Percentiles rank a stretch among this genome's conserved stretches.
phyloP scores from a whole-genome alignment of 2,888 invertebrate species.

The Eristalis arbustorum region DNA sequence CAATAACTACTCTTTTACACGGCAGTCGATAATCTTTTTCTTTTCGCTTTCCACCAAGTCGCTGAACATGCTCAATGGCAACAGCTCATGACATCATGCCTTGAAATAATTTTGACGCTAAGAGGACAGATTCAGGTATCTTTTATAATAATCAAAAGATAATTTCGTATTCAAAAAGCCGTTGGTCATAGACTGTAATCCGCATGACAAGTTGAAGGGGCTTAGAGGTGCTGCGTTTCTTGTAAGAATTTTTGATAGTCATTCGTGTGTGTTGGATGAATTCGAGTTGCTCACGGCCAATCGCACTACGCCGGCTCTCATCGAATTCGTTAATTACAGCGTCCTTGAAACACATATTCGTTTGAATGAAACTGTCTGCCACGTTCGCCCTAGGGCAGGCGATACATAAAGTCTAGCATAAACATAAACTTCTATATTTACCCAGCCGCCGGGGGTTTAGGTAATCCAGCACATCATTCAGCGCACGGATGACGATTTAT shows the following conservation, averaged over 20 bases:
- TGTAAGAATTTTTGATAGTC: background rate
- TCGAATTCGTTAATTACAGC: background rate
- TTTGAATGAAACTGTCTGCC: background rate
- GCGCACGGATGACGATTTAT: slow-evolving; percentile 2
- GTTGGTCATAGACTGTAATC: background rate
- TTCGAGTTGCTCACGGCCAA: background rate
- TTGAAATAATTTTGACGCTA: background rate
- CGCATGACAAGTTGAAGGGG: background rate
- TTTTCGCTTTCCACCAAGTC: background rate
- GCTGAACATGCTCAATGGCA: slow-evolving; percentile 5
- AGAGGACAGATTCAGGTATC: background rate
- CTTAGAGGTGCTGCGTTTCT: background rate
- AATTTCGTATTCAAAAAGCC: background rate
- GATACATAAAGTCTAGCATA: background rate
- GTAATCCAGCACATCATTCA: slow-evolving; percentile 6
- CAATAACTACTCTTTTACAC: background rate
- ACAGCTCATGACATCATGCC: slow-evolving; percentile 17
- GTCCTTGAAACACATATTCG: background rate
- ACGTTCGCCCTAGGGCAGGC: background rate
- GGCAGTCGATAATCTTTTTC: background rate
- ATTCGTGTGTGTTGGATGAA: background rate
- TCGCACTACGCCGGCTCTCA: background rate
- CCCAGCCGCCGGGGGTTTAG: background rate
- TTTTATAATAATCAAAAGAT: background rate
- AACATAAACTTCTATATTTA: slow-evolving; percentile 19